Evolutionary conservation across 1,140 invertebrate species (phyloP), one percentile per base, ranked within the genome.

Genomic region (Penaeus chinensis): DNA sequence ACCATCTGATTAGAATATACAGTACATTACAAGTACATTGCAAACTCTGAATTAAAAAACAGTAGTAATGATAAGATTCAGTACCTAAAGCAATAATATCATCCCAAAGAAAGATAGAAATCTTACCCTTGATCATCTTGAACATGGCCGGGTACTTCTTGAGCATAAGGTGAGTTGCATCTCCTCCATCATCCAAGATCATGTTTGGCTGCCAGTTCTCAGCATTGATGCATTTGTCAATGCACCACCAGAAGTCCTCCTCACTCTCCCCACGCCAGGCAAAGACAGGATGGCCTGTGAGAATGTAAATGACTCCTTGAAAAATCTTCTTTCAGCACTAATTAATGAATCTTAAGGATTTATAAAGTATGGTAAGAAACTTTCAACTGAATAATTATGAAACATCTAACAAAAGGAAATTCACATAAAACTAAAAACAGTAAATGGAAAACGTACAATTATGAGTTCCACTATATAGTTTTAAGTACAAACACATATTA

Each of bases 161-260:
- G 71, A 99, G 94, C 96, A 99, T 98, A 62, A 98, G 94, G 93
- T 99, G 97, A 0, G 98, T 99, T 24, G 98, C 97, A 93, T 99
- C 98, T 5, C 98, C 98, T 0, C 98, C 98, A 92, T 99, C 98
- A 92, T 99, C 98, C 79, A 99, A 92, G 91, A 99, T 99, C 97
- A 99, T 98, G 92, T 99, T 99, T n/a, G 98, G 98, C 91, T 98
- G 96, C 98, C 98, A 99, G 91, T 95, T 95, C 90, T 98, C 96
- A 61, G 96, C 95, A 89, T 96, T 96, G 54, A 99, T 96, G 92
- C 96, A 97, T 91, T 96, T 96, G 92, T 99, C 98, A 88, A 99
- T 99, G 91, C 97, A 98, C 98, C 98, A 99, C 98, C 98, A 99
- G 93, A 99, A 99, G 92, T 99, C 98, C 91, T 99, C 98, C 92